Evolutionary conservation across 2,797 vertebrate genomes (phyloP), one percentile per base, ranked within the genome.

Genomic region (Nannoperca australis): DNA sequence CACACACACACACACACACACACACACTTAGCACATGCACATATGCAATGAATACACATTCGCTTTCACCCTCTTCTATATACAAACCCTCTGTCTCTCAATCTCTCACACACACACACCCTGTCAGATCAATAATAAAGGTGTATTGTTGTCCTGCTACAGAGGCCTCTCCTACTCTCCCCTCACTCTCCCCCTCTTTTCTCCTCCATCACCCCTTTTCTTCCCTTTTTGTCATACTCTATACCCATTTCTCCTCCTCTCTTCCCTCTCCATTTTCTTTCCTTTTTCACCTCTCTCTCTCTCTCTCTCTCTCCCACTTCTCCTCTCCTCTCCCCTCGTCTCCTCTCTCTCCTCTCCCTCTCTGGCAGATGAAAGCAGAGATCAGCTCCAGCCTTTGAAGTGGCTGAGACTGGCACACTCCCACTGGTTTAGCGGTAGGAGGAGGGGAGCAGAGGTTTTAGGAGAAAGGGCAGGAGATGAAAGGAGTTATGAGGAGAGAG

Each of bases 371-470:
- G 90, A 94, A 94, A 94, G 93, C 84, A 70, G 78, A 92, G 89
- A 92, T 91, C 89, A 88, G 92, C 88, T 82, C 80, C 24, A 44
- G 84, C 77, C 92, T 94, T 93, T 94, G 92, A 94, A 93, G 93
- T 92, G 89, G 86, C 85, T 75, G 78, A 89, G 90, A 81, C 87
- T 86, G 90, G 91, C 90, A 88, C 91, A 91, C 92, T 91, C 91
- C 91, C 82, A 90, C 88, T 87, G 88, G 79, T 92, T 89, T 79
- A 90, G 88, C 79, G 64, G 84, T 53, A 68, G 89, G 83, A 85
- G 87, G 83, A 86, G 84, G 85, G 85, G 79, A 81, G 82, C 82
- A 83, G 78, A 91, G 91, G 89, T 92, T 92, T 90, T 85, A 81
- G 85, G 88, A 88, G 81, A 89, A 90, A 89, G 91, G 86, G 84